phyloP scores from a whole-genome alignment of 1,140 invertebrate species.

The Holcopasites calliopsidis region DNA sequence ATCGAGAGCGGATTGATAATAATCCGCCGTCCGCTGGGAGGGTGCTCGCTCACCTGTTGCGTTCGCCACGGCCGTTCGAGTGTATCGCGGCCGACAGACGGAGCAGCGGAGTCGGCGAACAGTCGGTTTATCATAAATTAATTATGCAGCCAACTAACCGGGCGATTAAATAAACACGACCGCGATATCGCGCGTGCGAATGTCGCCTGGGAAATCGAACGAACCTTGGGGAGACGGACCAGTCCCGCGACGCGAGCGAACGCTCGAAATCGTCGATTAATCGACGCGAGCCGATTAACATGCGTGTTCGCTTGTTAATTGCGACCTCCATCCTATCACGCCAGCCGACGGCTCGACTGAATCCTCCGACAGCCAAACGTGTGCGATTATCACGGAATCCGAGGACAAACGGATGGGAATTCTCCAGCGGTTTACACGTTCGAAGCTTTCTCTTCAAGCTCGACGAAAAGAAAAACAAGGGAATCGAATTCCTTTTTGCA shows the following conservation, averaged over 20 bases:
- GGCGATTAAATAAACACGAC: slow-evolving; percentile 25
- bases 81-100: slow-evolving; percentile 53
- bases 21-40: neutral
- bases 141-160: slow-evolving; percentile 66
- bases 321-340: slow-evolving; percentile 29
- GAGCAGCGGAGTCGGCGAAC: neutral
- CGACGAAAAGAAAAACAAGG: neutral
- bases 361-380: too few species aligned
- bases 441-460: neutral
- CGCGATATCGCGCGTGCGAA: slow-evolving; percentile 7
- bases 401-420: too few species aligned
- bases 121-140: slow-evolving; percentile 73
- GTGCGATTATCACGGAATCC: too few species aligned
- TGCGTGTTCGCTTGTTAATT: slow-evolving; percentile 10
- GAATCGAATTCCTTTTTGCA: slow-evolving; percentile 10
- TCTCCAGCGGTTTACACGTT: too few species aligned
- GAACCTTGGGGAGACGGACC: slow-evolving; percentile 19
- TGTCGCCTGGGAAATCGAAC: neutral
- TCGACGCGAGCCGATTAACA: neutral
- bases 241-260: neutral
- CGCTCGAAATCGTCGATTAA: slow-evolving; percentile 24
- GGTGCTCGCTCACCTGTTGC: slow-evolving; percentile 59
- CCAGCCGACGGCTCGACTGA: too few species aligned
- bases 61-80: slow-evolving; percentile 13
- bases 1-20: neutral